These are phyloP conservation scores for Vireo altiloquus DNA, from an alignment of 2,113 vertebrate species.

Conservation along the genomic window DNA sequence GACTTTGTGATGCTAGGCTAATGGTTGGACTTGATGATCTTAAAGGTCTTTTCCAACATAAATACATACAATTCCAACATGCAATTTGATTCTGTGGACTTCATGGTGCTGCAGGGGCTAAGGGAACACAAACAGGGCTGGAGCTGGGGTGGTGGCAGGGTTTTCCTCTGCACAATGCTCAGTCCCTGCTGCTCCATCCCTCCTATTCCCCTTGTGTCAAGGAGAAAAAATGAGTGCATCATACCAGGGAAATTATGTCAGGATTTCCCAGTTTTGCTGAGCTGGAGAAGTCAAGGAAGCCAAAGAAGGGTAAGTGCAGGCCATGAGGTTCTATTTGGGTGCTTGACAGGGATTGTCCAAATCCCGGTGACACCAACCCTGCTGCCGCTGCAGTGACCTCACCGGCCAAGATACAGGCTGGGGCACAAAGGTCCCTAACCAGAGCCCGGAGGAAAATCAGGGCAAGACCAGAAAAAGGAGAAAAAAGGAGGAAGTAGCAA, in stretches of 20 bases:
- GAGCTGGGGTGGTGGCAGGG: neutral
- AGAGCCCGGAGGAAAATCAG: neutral
- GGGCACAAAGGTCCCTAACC: neutral
- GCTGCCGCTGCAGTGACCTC: neutral
- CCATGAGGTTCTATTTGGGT: neutral
- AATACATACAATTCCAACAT: no score
- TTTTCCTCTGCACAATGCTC: neutral
- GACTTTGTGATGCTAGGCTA: neutral
- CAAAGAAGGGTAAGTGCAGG: neutral
- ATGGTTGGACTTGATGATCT: neutral
- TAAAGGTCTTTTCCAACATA: neutral
- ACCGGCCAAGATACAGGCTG: neutral
- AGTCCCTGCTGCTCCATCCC: neutral
- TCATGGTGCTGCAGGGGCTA: neutral
- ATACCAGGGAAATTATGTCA: neutral
- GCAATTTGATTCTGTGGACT: neutral
- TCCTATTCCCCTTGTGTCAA: neutral
- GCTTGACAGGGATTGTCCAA: neutral
- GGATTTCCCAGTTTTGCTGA: neutral
- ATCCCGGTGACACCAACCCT: neutral
- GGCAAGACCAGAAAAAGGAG: neutral
- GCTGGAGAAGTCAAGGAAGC: neutral
- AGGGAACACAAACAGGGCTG: accelerated
- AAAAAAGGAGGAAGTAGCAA: neutral
- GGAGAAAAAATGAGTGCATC: neutral